Base-by-base conservation (phyloP, 2,797 vertebrate species). In the Neosilurus hyrtlii region DNA sequence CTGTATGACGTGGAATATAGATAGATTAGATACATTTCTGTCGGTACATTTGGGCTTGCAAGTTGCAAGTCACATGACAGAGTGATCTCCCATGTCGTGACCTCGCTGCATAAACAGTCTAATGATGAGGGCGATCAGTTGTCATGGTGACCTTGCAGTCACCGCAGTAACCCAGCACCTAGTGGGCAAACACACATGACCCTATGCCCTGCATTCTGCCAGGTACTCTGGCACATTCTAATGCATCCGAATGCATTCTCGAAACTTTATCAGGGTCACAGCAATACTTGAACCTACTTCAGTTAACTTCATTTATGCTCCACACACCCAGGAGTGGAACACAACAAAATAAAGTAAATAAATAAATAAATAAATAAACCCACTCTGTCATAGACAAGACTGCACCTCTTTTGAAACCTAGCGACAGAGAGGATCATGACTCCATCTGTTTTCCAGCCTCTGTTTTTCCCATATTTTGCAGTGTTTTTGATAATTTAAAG, bases 401-500 rank as follows among this genome's bases (percentile, higher is more conserved):
- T 30, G 54, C 52, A 35, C 16, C 26, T 57, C n/a, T 56, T 68
- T 26, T 61, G 57, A 52, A 63, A 54, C n/a, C n/a, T 57, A 30
- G 24, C 26, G 70, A 66, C 26, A 30, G 26, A 63, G 20, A 79
- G 75, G 63, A 73, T 35, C 11, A 78, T 54, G 56, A 84, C 26
- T 78, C 66, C 49, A 22, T 68, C 52, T 71, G 20, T 70, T 67
- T 82, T 73, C 78, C 84, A 82, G 59, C 70, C 76, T 89, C 43
- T 66, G 82, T 82, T 77, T 76, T 80, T 88, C 30, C 89, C 88
- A 88, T 91, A 91, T 90, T 92, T 93, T 87, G 88, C 83, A 75
- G 86, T 94, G 94, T 94, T 94, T 94, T 94, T 92, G 93, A 94
- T 94, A 94, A 94, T 93, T 94, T 94, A 94, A 94, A 93, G 91